Conservation (phyloP, 2,113 vertebrate genomes). For the Platysternon megacephalum region DNA sequence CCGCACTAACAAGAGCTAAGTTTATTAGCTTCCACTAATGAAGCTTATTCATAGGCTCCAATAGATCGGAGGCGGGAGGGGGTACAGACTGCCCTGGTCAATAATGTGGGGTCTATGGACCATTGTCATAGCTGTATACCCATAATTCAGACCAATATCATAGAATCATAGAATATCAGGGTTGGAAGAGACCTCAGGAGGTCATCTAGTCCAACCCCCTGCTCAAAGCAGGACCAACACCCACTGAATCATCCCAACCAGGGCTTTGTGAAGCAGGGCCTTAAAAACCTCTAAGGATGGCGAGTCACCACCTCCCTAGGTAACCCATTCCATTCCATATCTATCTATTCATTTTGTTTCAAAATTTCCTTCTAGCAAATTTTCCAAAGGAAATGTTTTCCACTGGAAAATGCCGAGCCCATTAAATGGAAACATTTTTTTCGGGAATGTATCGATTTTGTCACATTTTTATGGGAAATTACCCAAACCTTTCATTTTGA, state of each 20-base stretch:
- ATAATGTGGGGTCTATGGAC: not conserved
- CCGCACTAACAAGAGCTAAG: not conserved
- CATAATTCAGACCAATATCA: not conserved
- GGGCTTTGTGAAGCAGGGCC: no score
- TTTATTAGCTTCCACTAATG: not conserved
- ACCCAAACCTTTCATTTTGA: not conserved
- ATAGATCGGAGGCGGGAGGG: rapidly evolving
- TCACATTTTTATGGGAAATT: not conserved
- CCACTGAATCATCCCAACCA: no score
- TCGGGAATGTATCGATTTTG: not conserved
- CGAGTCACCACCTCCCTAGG: no score
- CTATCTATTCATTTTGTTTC: not conserved
- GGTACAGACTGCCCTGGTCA: not conserved
- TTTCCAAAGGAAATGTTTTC: not conserved
- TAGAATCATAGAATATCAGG: no score
- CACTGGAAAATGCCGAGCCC: not conserved
- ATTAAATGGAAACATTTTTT: not conserved
- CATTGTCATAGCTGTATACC: not conserved
- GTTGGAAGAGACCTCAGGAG: no score
- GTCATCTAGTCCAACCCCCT: no score
- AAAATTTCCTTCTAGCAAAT: not conserved
- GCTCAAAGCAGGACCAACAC: no score
- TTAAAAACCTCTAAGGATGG: no score
- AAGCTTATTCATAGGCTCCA: not conserved
- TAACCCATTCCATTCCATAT: no score